Conservation (phyloP, 2,888 invertebrate genomes). For the Lasioglossum lativentre region DNA sequence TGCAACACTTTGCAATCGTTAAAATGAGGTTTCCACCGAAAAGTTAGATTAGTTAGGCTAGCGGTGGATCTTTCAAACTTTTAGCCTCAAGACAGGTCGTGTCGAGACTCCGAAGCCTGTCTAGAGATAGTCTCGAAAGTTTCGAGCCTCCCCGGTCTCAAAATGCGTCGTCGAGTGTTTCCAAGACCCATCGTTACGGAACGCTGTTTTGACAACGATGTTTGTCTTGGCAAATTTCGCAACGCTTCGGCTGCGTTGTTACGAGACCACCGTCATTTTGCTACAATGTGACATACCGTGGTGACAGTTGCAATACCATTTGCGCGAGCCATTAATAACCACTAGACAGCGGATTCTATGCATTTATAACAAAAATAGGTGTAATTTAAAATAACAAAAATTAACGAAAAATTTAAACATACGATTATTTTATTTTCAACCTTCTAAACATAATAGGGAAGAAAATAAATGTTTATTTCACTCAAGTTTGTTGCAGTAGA, state of each 20-base stretch:
- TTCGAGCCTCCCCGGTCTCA: background rate
- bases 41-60: background rate
- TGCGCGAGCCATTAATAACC: background rate
- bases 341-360: too few species aligned
- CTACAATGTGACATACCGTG: background rate
- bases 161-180: background rate
- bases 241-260: background rate
- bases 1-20: background rate
- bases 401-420: too few species aligned
- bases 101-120: background rate
- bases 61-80: background rate
- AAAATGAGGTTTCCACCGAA: background rate
- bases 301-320: background rate
- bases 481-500: too few species aligned
- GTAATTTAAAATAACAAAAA: too few species aligned
- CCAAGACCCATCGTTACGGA: background rate
- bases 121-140: background rate
- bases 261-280: background rate
- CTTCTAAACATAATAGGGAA: too few species aligned
- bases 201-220: background rate
- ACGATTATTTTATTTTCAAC: too few species aligned
- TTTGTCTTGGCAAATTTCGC: background rate
- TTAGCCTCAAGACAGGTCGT: background rate
- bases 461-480: too few species aligned
- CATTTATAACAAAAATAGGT: too few species aligned